Evolutionary conservation across 2,888 invertebrate species (phyloP), one percentile per base, ranked within the genome.

Genomic region (Lasioglossum vierecki): DNA sequence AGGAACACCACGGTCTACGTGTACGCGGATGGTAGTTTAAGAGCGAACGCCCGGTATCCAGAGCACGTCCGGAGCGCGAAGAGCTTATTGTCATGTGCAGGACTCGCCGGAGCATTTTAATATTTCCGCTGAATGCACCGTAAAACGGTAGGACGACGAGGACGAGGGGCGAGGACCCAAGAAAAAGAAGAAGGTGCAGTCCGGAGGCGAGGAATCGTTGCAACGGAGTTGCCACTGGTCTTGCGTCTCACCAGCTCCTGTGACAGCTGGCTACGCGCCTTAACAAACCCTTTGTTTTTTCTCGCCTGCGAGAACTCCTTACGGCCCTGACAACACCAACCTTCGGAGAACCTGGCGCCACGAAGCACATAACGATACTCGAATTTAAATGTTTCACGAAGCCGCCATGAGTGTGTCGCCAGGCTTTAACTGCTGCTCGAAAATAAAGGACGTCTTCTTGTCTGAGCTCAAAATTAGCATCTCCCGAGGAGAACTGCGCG

Each of bases 61-160:
- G 93, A 92, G 92, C 94, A 94, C 94, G 94, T 94, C 88, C 91
- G 87, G 89, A 90, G 88, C 91, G 90, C 88, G 88, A 89, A 91
- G 91, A 90, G 92, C 92, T 92, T 93, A 93, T 93, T 93, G 92
- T 93, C 92, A 88, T 93, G 93, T 91, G 90, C 92, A 86, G 87
- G 89, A 90, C 88, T 82, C 85, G 89, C 82, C 90, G 90, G 91
- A 87, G 92, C 93, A 93, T 94, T 93, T 93, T 92, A 93, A 93
- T 93, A 93, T 94, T 93, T 94, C 92, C 92, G 92, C 90, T 92
- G 90, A 91, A 89, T 89, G 80, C 91, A 68, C 30, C 82, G 84
- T 76, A 86, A 87, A 81, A 87, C 84, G 74, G 83, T 30, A 35
- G 66, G 66, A 22, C 35, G 70, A 49, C 60, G 57, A 76, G 86